A percentile compares a stretch with the other conserved stretches of the same genome.
phyloP scores from a whole-genome alignment of 2,888 invertebrate species.

The Hydraecia micacea region DNA sequence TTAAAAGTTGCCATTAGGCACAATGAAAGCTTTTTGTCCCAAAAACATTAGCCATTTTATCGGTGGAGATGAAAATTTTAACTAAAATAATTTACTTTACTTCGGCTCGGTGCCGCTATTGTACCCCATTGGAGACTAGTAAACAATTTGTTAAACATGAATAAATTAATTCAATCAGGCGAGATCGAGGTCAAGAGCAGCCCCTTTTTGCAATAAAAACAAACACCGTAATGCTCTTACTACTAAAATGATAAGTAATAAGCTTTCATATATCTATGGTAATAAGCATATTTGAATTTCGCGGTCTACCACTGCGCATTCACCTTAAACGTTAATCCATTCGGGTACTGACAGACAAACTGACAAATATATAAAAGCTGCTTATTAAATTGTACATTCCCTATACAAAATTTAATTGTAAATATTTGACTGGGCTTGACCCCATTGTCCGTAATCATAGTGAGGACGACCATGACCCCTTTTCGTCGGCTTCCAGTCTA shows the following conservation, averaged over 20 bases:
- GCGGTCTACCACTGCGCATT: too few species aligned
- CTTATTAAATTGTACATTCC: too few species aligned
- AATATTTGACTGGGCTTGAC: too few species aligned
- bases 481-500: too few species aligned
- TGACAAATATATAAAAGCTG: neutral
- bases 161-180: neutral
- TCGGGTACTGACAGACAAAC: neutral
- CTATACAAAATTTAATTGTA: too few species aligned
- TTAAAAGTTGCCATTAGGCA: slow-evolving; percentile 61
- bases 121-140: slow-evolving; percentile 1
- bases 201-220: too few species aligned
- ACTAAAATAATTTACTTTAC: slow-evolving; percentile 46
- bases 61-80: slow-evolving; percentile 50
- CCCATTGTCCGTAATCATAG: too few species aligned
- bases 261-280: too few species aligned
- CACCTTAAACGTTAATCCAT: neutral
- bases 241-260: neutral
- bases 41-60: slow-evolving; percentile 58
- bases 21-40: slow-evolving; percentile 61
- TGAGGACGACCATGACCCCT: too few species aligned
- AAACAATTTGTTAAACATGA: neutral
- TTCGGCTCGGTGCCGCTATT: slow-evolving; percentile 9
- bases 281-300: too few species aligned
- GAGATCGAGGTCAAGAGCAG: neutral
- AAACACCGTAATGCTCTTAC: too few species aligned